These are phyloP conservation scores for Acrocephalus kingi DNA, from an alignment of 2,113 vertebrate genomes.

Conservation along the genomic window DNA sequence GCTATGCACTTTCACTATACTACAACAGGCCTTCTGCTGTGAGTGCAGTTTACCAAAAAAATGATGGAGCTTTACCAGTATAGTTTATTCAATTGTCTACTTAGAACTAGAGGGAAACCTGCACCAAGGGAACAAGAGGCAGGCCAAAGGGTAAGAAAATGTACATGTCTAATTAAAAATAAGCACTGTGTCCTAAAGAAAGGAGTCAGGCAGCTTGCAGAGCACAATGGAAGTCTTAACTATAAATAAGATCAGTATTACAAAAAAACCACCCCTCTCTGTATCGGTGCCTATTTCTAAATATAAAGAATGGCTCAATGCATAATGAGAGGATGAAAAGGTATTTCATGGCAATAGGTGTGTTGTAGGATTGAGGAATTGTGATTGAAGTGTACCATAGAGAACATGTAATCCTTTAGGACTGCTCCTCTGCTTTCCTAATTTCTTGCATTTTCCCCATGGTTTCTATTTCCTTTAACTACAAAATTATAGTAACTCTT, in stretches of 20 bases:
- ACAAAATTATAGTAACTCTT: background rate
- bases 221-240: background rate
- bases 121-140: background rate
- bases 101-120: background rate
- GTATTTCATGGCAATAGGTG: background rate
- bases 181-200: background rate
- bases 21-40: background rate
- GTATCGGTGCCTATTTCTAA: background rate
- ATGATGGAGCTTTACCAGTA: background rate
- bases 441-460: background rate
- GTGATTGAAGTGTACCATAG: background rate
- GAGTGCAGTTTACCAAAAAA: background rate
- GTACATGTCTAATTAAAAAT: background rate
- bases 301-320: background rate
- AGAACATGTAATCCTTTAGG: background rate
- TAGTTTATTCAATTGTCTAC: background rate
- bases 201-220: background rate
- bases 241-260: background rate
- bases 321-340: background rate
- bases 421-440: background rate
- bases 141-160: background rate
- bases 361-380: background rate
- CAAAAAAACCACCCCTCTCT: background rate
- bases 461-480: background rate
- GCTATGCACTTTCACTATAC: background rate